A percentile compares a stretch with the other conserved stretches of the same genome.
Conservation (phyloP, 2,113 vertebrate genomes). For the Trematomus loennbergii region DNA sequence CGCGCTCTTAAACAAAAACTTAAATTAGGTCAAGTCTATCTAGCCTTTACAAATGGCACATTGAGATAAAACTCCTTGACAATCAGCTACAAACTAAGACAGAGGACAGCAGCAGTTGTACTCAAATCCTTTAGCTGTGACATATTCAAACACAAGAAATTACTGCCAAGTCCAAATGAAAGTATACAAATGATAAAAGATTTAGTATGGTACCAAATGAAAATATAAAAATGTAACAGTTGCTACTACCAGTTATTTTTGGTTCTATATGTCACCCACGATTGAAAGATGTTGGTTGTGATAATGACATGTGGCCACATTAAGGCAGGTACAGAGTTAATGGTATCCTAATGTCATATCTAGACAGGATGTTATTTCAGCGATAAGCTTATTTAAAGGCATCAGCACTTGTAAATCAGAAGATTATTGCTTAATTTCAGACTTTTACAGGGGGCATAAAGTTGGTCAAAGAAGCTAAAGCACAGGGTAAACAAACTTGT, state of each 20-base stretch:
- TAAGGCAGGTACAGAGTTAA: neutral
- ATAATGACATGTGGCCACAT: neutral
- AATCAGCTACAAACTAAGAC: neutral
- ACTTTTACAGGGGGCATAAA: conserved; percentile 20
- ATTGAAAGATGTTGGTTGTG: neutral
- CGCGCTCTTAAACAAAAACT: neutral
- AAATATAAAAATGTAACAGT: too few species aligned
- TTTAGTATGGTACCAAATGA: neutral
- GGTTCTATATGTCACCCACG: too few species aligned
- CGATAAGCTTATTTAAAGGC: neutral
- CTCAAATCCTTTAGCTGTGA: neutral
- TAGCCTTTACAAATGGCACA: neutral
- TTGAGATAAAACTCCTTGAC: conserved; percentile 8
- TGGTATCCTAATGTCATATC: neutral
- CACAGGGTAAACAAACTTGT: neutral
- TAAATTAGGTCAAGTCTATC: conserved; percentile 2
- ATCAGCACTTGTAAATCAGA: neutral
- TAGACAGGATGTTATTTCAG: conserved; percentile 2
- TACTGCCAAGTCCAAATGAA: neutral
- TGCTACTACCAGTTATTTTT: too few species aligned
- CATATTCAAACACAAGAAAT: neutral
- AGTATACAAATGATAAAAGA: neutral
- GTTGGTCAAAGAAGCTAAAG: neutral
- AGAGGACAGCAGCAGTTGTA: neutral
- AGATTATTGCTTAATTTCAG: conserved; percentile 1